Conservation (phyloP, 2,113 vertebrate species). For the Chitala chitala region DNA sequence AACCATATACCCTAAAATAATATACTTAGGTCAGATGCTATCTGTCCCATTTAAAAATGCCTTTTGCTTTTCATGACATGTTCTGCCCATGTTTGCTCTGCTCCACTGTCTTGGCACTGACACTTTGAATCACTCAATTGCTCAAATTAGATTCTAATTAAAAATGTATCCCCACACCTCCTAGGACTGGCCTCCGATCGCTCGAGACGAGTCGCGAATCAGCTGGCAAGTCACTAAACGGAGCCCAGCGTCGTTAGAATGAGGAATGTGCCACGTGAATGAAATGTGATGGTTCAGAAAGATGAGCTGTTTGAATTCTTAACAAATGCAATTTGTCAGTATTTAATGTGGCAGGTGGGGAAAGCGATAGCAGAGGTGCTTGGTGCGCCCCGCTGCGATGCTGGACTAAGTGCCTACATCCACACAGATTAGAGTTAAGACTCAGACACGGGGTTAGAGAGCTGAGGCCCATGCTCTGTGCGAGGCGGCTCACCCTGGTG, state of each 20-base stretch:
- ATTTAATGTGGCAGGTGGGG: conserved; percentile 42
- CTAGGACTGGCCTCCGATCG: conserved; percentile 6
- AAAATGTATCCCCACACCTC: conserved; percentile 19
- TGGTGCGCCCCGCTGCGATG: conserved; percentile 27
- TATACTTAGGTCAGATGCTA: too few species aligned
- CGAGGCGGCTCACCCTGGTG: conserved; percentile 19
- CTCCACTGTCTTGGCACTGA: not conserved
- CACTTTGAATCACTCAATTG: conserved; percentile 12
- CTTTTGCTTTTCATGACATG: not conserved
- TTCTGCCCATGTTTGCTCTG: not conserved
- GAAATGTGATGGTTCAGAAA: conserved; percentile 34
- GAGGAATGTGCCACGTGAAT: conserved; percentile 28
- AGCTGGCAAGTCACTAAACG: conserved; percentile 22
- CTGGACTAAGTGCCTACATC: conserved; percentile 42
- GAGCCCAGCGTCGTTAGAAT: conserved; percentile 31
- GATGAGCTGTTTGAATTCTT: conserved; percentile 47
- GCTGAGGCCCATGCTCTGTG: conserved; percentile 16
- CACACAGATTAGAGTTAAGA: conserved; percentile 45
- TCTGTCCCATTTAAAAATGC: not conserved
- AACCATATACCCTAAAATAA: too few species aligned
- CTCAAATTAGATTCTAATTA: conserved; percentile 25
- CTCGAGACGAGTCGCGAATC: conserved; percentile 7
- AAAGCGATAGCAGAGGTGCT: conserved; percentile 21
- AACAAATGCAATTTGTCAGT: conserved; percentile 50
- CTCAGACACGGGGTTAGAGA: conserved; percentile 26